Percentiles rank a stretch among this genome's conserved stretches.
phyloP scores from a whole-genome alignment of 2,113 vertebrate species.

The Myotis brandtii region DNA sequence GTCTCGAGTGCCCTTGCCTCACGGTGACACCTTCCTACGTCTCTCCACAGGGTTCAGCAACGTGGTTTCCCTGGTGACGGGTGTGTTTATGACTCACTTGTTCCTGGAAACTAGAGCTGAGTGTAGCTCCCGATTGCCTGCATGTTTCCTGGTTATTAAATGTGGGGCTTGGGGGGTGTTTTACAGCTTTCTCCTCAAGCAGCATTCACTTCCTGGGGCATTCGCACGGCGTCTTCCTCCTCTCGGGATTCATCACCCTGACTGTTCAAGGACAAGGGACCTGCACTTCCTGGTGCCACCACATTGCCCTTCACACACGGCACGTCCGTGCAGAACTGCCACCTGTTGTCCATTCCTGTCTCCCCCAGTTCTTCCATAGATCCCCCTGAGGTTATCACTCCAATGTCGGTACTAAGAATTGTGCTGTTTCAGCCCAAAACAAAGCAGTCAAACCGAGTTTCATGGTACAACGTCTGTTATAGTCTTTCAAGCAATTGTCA shows the following conservation, averaged over 20 bases:
- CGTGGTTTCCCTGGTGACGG: background rate
- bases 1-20: background rate
- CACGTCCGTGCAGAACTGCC: rapidly evolving
- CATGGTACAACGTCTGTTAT: rapidly evolving
- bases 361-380: background rate
- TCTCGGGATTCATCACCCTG: rapidly evolving
- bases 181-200: background rate
- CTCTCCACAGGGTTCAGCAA: background rate
- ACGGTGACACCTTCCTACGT: rapidly evolving
- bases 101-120: background rate
- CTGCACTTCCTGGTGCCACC: background rate
- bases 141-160: background rate
- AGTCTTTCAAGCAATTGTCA: background rate
- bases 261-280: rapidly evolving
- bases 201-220: background rate
- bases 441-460: background rate
- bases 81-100: background rate
- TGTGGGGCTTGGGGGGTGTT: background rate
- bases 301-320: no score
- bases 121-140: background rate
- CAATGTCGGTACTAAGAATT: no score
- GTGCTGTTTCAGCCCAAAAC: rapidly evolving
- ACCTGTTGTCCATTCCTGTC: background rate
- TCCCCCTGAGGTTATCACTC: background rate
- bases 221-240: background rate